Conservation (phyloP, 1,140 invertebrate genomes). For the Zaprionus gabonicus region DNA sequence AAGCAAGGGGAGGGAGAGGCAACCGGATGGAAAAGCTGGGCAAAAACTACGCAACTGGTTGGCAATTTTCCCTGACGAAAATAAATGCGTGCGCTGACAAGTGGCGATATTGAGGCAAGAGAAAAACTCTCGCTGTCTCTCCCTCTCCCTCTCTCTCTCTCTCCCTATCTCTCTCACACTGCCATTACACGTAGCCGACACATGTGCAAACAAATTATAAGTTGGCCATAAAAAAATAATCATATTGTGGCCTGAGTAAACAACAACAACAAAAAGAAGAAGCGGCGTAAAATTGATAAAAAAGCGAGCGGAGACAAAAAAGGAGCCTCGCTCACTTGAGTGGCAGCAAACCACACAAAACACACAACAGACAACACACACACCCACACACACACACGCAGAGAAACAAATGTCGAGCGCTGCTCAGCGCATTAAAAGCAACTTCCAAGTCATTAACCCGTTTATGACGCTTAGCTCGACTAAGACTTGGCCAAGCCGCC, state of each 20-base stretch:
- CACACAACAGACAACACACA: constrained; percentile 10
- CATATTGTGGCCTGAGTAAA: constrained; percentile 68
- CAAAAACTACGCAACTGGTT: constrained; percentile 69
- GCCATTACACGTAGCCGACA: constrained; percentile 17
- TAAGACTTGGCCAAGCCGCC: constrained; percentile 53
- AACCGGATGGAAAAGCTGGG: not conserved
- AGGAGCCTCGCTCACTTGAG: constrained; percentile 50
- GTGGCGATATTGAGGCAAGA: constrained; percentile 49
- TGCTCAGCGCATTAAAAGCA: constrained; percentile 73
- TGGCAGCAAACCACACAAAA: constrained; percentile 2
- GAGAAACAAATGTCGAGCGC: constrained; percentile 44
- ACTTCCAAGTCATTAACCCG: constrained; percentile 83
- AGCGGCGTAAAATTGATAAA: constrained; percentile 45
- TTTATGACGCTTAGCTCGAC: constrained; percentile 78
- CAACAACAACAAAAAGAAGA: constrained; percentile 55
- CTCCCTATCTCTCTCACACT: constrained; percentile 7
- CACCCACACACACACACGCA: constrained; percentile 19
- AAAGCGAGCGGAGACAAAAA: constrained; percentile 39
- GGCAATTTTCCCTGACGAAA: constrained; percentile 53
- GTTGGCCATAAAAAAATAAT: constrained; percentile 79
- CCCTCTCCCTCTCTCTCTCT: too few relatives aligned
- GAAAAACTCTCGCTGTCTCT: not conserved
- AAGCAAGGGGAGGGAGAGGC: not conserved
- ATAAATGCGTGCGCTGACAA: constrained; percentile 57
- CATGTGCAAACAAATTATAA: constrained; percentile 82